Conservation (phyloP, 1,140 invertebrate species). For the Cydia amplana region DNA sequence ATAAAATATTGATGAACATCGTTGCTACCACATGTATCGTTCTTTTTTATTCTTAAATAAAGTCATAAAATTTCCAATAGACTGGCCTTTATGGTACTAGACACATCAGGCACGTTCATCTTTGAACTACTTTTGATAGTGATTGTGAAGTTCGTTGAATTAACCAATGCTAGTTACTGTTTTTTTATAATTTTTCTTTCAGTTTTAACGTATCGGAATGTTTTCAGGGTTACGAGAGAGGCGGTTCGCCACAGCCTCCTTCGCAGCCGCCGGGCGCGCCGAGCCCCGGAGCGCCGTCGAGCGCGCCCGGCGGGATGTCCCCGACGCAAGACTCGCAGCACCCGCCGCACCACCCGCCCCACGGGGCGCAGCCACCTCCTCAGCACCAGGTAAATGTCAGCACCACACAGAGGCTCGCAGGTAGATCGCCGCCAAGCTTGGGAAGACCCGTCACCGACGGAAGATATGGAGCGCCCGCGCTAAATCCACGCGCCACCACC, state of each 20-base stretch:
- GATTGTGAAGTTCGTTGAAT: not conserved
- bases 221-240: slow-evolving; percentile 72
- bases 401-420: slow-evolving; percentile 16
- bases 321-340: slow-evolving; percentile 71
- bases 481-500: too few relatives aligned
- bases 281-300: slow-evolving; percentile 62
- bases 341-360: slow-evolving; percentile 63
- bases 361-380: slow-evolving; percentile 57
- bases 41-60: too few relatives aligned
- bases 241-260: slow-evolving; percentile 74
- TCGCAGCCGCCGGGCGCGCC: slow-evolving; percentile 70
- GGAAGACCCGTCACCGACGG: too few relatives aligned
- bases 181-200: not conserved
- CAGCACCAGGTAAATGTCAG: slow-evolving; percentile 59
- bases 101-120: not conserved
- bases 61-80: too few relatives aligned
- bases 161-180: not conserved
- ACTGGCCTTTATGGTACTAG: not conserved
- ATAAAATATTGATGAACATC: too few relatives aligned
- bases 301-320: slow-evolving; percentile 62
- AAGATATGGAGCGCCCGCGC: too few relatives aligned
- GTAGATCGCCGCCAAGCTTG: too few relatives aligned
- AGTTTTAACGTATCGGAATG: slow-evolving; percentile 1
- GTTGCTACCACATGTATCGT: too few relatives aligned
- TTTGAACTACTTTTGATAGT: not conserved